A percentile compares a stretch with the other conserved stretches of the same genome.
phyloP scores from a whole-genome alignment of 2,797 vertebrate species.

The Enteromius trimaculatus region DNA sequence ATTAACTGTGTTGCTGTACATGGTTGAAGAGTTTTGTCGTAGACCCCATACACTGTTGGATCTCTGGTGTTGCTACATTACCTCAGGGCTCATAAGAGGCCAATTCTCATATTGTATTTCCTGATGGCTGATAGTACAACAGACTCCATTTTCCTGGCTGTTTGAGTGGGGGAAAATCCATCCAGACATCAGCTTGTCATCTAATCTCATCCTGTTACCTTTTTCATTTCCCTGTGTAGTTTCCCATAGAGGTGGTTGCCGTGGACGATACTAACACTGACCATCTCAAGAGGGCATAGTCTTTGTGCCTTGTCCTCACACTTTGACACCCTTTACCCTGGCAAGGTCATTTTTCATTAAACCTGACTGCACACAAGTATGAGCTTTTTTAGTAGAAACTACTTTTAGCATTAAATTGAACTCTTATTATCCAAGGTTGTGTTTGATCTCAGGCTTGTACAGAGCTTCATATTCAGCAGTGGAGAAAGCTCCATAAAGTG shows the following conservation, averaged over 20 bases:
- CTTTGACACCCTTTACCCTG: slow-evolving; percentile 31
- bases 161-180: slow-evolving; percentile 62
- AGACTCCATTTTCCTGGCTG: slow-evolving; percentile 62
- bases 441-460: slow-evolving; percentile 75
- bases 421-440: slow-evolving; percentile 65
- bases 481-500: slow-evolving; percentile 76
- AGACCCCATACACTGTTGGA: slow-evolving; percentile 61
- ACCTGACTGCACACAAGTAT: slow-evolving; percentile 58
- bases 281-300: slow-evolving; percentile 53
- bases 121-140: slow-evolving; percentile 63
- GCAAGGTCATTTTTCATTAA: slow-evolving; percentile 59
- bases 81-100: slow-evolving; percentile 59
- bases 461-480: slow-evolving; percentile 72
- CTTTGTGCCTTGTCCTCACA: slow-evolving; percentile 42
- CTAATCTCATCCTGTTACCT: slow-evolving; percentile 58
- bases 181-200: slow-evolving; percentile 67
- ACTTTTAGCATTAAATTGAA: slow-evolving; percentile 69
- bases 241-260: slow-evolving; percentile 62
- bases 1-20: slow-evolving; percentile 36
- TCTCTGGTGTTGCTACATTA: slow-evolving; percentile 65
- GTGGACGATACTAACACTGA: slow-evolving; percentile 59
- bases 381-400: slow-evolving; percentile 62
- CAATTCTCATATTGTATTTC: slow-evolving; percentile 66
- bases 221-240: slow-evolving; percentile 64
- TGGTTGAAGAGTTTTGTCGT: slow-evolving; percentile 23